phyloP scores from a whole-genome alignment of 1,140 invertebrate genomes.

The Anadara kagoshimensis region DNA sequence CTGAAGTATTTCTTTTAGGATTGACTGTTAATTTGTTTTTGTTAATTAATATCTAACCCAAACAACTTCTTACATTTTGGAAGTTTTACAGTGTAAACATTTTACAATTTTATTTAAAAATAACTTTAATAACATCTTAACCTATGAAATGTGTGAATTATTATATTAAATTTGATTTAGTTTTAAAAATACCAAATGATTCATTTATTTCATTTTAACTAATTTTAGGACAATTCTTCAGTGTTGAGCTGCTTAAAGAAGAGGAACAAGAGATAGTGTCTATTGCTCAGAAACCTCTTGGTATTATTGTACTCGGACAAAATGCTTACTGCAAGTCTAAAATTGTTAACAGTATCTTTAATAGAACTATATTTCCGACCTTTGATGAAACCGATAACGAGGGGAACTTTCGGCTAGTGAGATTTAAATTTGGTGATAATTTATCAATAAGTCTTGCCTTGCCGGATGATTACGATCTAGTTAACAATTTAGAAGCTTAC shows the following conservation, averaged over 20 bases:
- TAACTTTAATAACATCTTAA: neutral
- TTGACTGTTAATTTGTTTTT: too few relatives aligned
- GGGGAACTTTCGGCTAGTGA: constrained; percentile 81
- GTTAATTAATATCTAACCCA: too few relatives aligned
- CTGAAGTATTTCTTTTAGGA: too few relatives aligned
- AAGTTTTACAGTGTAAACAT: neutral
- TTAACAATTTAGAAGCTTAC: constrained; percentile 80
- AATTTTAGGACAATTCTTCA: constrained; percentile 69
- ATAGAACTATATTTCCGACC: constrained; percentile 78
- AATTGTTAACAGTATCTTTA: constrained; percentile 84
- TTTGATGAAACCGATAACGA: constrained; percentile 71
- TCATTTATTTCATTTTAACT: too few relatives aligned
- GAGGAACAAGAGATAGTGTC: constrained; percentile 73
- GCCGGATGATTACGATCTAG: constrained; percentile 85
- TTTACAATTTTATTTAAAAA: neutral
- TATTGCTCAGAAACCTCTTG: constrained; percentile 70
- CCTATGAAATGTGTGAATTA: too few relatives aligned
- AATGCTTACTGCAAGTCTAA: constrained; percentile 81
- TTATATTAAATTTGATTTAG: neutral
- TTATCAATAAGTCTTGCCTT: constrained; percentile 82
- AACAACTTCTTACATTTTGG: too few relatives aligned
- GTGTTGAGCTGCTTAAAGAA: constrained; percentile 67
- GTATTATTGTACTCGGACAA: constrained; percentile 81
- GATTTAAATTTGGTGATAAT: constrained; percentile 81
- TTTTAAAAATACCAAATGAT: neutral